Evolutionary conservation across 2,888 invertebrate genomes (phyloP).

Genomic region (Microctonus hyperodae): DNA sequence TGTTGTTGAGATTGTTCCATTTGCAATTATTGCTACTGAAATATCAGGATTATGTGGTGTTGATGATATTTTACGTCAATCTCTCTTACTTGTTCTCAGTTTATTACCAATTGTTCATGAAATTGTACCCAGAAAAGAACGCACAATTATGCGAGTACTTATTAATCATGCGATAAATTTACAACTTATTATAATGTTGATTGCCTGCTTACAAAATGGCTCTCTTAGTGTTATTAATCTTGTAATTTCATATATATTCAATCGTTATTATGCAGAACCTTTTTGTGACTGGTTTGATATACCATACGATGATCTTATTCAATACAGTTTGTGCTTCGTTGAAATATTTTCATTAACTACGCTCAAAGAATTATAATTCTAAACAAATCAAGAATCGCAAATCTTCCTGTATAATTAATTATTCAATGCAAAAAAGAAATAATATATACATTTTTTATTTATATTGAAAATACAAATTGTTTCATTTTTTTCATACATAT

Average conservation of each 20-base stretch:
- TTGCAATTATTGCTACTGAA: slow-evolving; percentile 56
- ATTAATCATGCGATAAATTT: slow-evolving; percentile 47
- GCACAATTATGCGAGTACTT: slow-evolving; percentile 45
- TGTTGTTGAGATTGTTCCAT: slow-evolving; percentile 53
- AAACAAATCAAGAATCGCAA: slow-evolving; percentile 8
- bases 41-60: slow-evolving; percentile 51
- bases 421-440: too few relatives aligned
- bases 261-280: slow-evolving; percentile 55
- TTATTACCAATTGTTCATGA: slow-evolving; percentile 52
- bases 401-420: slow-evolving; percentile 12
- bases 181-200: slow-evolving; percentile 45
- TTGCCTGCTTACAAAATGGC: slow-evolving; percentile 48
- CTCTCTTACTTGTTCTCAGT: slow-evolving; percentile 48
- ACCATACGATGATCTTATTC: slow-evolving; percentile 56
- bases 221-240: slow-evolving; percentile 53
- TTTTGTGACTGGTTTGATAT: slow-evolving; percentile 58
- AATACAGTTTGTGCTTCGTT: slow-evolving; percentile 57
- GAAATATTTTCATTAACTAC: slow-evolving; percentile 54
- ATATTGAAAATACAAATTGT: not conserved
- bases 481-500: too few relatives aligned
- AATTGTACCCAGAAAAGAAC: slow-evolving; percentile 48
- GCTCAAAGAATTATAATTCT: slow-evolving; percentile 51
- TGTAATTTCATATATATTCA: slow-evolving; percentile 52
- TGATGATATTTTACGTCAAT: slow-evolving; percentile 48
- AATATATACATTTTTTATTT: not conserved